These are phyloP conservation scores for Rambutsinella grinnellia DNA, from an alignment of 2,888 invertebrate genomes.

Conservation along the genomic window DNA sequence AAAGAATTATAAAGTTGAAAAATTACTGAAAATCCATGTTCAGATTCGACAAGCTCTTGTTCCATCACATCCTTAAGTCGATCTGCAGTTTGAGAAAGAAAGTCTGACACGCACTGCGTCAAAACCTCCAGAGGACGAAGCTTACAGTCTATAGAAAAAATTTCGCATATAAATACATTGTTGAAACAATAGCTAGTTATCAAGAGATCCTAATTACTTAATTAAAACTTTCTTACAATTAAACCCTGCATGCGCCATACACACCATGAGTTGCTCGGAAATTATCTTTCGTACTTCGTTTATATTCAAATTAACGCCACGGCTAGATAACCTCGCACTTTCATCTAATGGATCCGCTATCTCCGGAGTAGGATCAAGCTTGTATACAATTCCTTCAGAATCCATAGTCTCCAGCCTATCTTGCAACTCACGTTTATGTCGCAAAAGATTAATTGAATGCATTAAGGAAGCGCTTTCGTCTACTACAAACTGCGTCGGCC, in stretches of 20 bases:
- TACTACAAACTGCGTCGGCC: too few relatives aligned
- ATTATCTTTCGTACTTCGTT: constrained; percentile 45
- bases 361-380: constrained; percentile 38
- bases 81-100: constrained; percentile 35
- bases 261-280: constrained; percentile 47
- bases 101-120: constrained; percentile 43
- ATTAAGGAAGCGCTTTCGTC: too few relatives aligned
- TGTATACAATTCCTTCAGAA: constrained; percentile 40
- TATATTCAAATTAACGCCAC: too few relatives aligned
- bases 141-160: constrained; percentile 24
- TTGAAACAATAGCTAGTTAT: background rate
- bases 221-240: constrained; percentile 52
- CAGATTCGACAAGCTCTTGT: constrained; percentile 51
- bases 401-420: constrained; percentile 42
- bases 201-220: too few relatives aligned
- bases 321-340: too few relatives aligned
- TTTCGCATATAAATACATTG: background rate
- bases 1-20: too few relatives aligned
- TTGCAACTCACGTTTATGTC: constrained; percentile 57
- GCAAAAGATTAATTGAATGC: constrained; percentile 55
- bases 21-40: constrained; percentile 71
- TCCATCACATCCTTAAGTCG: constrained; percentile 54
- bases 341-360: background rate
- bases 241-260: constrained; percentile 58
- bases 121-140: constrained; percentile 50